A percentile compares a stretch with the other conserved stretches of the same genome.
Conservation (phyloP, 2,113 vertebrate species). For the Clarias gariepinus region DNA sequence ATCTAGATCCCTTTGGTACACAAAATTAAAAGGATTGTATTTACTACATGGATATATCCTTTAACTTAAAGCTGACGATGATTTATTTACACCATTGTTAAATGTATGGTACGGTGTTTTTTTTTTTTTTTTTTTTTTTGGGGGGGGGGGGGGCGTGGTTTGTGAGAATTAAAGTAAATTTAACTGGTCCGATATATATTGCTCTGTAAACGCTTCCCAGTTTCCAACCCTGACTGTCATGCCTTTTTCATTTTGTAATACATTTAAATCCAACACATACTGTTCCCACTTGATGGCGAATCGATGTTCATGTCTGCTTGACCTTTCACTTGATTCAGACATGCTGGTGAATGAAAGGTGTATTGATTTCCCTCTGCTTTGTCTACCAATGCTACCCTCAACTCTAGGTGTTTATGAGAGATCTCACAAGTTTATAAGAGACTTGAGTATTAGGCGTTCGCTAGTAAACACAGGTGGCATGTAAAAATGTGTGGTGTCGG, state of each 20-base stretch:
- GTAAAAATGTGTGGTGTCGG: neutral
- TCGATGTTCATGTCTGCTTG: conserved; percentile 58
- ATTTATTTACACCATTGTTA: neutral
- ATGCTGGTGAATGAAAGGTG: conserved; percentile 66
- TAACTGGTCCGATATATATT: neutral
- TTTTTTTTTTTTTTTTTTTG: too few species aligned
- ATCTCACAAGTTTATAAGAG: conserved; percentile 8
- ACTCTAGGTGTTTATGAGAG: conserved; percentile 30
- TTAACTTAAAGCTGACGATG: too few species aligned
- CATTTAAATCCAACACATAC: conserved; percentile 33
- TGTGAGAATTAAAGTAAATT: neutral
- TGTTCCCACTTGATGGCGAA: conserved; percentile 57
- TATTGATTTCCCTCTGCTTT: conserved; percentile 60
- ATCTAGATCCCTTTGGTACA: neutral
- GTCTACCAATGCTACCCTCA: conserved; percentile 52
- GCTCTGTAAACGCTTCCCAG: neutral
- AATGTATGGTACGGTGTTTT: neutral
- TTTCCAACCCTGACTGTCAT: neutral
- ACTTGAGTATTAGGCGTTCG: neutral
- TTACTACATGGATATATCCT: neutral
- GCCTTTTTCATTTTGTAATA: conserved; percentile 28
- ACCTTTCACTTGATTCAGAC: conserved; percentile 66
- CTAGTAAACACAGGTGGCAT: neutral
- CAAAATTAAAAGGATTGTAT: too few species aligned
- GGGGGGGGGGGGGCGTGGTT: too few species aligned